Conservation (phyloP, 1,140 invertebrate species). For the Gonioctena quinquepunctata region DNA sequence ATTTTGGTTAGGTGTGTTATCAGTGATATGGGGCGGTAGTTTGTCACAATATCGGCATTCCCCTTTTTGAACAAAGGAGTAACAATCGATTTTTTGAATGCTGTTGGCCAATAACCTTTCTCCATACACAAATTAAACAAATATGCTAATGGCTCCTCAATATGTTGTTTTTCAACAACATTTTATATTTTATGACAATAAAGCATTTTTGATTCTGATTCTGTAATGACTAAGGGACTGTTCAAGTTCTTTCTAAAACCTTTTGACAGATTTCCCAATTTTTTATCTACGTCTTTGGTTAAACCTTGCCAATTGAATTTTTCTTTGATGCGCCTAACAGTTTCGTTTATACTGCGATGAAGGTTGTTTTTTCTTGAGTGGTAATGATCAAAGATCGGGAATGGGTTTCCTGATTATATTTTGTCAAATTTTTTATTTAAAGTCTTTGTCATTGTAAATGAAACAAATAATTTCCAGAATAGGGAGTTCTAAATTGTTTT, state of each 20-base stretch:
- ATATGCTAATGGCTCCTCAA: no score
- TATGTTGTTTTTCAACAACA: no score
- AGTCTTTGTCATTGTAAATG: constrained; percentile 13
- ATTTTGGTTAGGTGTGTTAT: no score
- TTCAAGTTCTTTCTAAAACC: constrained; percentile 18
- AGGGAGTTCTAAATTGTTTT: constrained; percentile 6
- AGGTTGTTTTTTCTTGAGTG: constrained; percentile 8
- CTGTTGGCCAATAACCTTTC: no score
- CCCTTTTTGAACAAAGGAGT: no score
- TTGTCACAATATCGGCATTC: no score
- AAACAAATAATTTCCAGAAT: constrained; percentile 18
- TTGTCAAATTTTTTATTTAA: constrained; percentile 20
- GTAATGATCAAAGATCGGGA: constrained; percentile 10
- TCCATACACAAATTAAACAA: no score
- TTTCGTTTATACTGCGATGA: constrained; percentile 19
- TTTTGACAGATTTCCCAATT: constrained; percentile 26
- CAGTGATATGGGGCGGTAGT: no score
- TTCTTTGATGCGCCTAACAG: constrained; percentile 12
- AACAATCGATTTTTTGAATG: no score
- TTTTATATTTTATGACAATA: no score
- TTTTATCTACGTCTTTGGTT: constrained; percentile 19
- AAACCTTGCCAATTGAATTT: constrained; percentile 20
- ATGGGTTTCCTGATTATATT: constrained; percentile 1
- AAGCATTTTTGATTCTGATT: no score
- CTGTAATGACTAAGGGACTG: constrained; percentile 13